Percentiles rank a stretch among this genome's conserved stretches.
phyloP scores from a whole-genome alignment of 2,888 invertebrate genomes.

The Plemyria rubiginata region DNA sequence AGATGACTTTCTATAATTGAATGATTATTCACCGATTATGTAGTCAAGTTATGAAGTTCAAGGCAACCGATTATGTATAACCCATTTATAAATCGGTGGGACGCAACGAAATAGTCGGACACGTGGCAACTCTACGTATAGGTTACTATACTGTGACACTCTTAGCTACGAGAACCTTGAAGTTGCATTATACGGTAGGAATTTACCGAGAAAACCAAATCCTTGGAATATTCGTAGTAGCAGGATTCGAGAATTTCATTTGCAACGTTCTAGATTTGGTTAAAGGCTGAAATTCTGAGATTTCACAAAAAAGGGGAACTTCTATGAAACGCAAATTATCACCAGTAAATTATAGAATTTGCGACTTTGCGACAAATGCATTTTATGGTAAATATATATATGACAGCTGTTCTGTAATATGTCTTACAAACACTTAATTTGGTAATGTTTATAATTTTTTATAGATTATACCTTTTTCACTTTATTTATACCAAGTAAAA shows the following conservation, averaged over 20 bases:
- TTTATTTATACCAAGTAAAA: slow-evolving; percentile 39
- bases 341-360: too few species aligned
- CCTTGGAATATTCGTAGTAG: slow-evolving; percentile 14
- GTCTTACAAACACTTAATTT: too few species aligned
- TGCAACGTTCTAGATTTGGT: slow-evolving; percentile 17
- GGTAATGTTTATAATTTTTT: not conserved
- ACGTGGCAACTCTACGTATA: slow-evolving; percentile 15
- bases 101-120: slow-evolving; percentile 11
- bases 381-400: not conserved
- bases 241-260: slow-evolving; percentile 19
- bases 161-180: slow-evolving; percentile 22
- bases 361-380: too few species aligned
- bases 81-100: too few species aligned
- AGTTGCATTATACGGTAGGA: slow-evolving; percentile 46
- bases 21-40: too few species aligned
- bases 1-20: too few species aligned
- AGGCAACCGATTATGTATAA: too few species aligned
- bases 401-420: too few species aligned
- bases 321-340: not conserved
- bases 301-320: not conserved
- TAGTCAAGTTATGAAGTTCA: too few species aligned
- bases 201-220: slow-evolving; percentile 49
- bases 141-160: slow-evolving; percentile 14
- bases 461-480: slow-evolving; percentile 2
- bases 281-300: slow-evolving; percentile 3